Percentiles rank a stretch among this genome's conserved stretches.
These are phyloP conservation scores for Xanthorhoe designata DNA, from an alignment of 2,888 invertebrate species.

Conservation along the genomic window DNA sequence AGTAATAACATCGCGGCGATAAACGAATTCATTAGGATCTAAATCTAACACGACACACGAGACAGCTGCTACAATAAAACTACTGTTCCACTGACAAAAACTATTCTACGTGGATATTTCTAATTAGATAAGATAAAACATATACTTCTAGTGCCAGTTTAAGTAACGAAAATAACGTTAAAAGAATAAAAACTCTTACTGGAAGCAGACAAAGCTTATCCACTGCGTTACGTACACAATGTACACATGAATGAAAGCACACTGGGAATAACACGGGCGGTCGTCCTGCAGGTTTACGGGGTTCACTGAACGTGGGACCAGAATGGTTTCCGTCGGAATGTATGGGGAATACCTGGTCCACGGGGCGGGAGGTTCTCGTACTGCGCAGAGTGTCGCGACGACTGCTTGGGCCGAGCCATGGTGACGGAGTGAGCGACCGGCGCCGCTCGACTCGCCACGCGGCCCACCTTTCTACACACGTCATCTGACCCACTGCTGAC, in stretches of 20 bases:
- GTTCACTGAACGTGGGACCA: constrained; percentile 9
- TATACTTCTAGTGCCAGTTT: constrained; percentile 31
- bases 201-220: constrained; percentile 7
- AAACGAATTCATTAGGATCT: background rate
- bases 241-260: constrained; percentile 35
- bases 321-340: constrained; percentile 17
- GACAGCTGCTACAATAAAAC: constrained; percentile 40
- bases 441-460: constrained; percentile 51
- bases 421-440: constrained; percentile 72
- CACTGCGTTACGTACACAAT: constrained; percentile 16
- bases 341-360: constrained; percentile 74
- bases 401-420: constrained; percentile 83
- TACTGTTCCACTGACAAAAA: constrained; percentile 13
- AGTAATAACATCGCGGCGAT: background rate
- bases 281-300: constrained; percentile 4
- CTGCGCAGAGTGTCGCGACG: constrained; percentile 78
- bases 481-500: constrained; percentile 56
- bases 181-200: background rate
- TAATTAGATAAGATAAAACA: constrained; percentile 33
- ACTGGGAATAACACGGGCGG: constrained; percentile 11
- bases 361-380: constrained; percentile 77
- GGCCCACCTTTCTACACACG: constrained; percentile 63
- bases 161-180: constrained; percentile 33
- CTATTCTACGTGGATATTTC: constrained; percentile 19
- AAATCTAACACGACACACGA: too few species aligned